Conservation (phyloP, 2,113 vertebrate species). For the Sebastes fasciatus region DNA sequence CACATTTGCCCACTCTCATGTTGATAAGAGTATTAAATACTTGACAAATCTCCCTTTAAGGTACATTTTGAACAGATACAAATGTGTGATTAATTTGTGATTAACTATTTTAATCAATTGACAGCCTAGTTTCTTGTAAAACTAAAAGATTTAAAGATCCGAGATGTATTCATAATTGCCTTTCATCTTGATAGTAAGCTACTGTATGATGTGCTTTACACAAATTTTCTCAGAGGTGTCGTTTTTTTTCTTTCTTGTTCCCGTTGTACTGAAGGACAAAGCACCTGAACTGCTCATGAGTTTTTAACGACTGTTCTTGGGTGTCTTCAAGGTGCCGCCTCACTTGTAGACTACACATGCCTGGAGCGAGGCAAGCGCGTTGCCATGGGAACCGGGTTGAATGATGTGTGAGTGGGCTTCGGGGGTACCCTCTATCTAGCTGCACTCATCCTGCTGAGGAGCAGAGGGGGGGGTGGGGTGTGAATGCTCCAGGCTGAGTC, state of each 20-base stretch:
- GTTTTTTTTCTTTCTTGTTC: not conserved
- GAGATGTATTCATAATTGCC: not conserved
- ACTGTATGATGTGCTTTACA: not conserved
- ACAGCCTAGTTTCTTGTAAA: not conserved
- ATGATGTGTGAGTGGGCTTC: conserved; percentile 50
- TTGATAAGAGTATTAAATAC: too few relatives aligned
- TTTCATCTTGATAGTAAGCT: not conserved
- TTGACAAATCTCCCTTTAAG: too few relatives aligned
- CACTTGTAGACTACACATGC: conserved; percentile 38
- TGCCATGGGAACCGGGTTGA: conserved; percentile 65
- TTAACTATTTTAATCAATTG: too few relatives aligned
- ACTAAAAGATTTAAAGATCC: not conserved
- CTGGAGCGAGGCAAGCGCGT: conserved; percentile 53
- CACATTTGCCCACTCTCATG: too few relatives aligned
- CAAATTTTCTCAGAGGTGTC: not conserved
- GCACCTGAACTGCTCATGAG: conserved; percentile 44
- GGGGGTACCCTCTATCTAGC: conserved; percentile 57
- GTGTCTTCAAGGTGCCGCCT: conserved; percentile 48
- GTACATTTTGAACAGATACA: too few relatives aligned
- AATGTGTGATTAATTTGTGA: too few relatives aligned
- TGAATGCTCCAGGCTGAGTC: conserved; percentile 50
- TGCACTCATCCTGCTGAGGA: conserved; percentile 36
- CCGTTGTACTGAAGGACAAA: not conserved
- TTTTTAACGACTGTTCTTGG: conserved; percentile 49
- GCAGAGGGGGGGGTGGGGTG: conserved; percentile 11